phyloP scores from a whole-genome alignment of 2,888 invertebrate genomes.

The Xylota segnis region DNA sequence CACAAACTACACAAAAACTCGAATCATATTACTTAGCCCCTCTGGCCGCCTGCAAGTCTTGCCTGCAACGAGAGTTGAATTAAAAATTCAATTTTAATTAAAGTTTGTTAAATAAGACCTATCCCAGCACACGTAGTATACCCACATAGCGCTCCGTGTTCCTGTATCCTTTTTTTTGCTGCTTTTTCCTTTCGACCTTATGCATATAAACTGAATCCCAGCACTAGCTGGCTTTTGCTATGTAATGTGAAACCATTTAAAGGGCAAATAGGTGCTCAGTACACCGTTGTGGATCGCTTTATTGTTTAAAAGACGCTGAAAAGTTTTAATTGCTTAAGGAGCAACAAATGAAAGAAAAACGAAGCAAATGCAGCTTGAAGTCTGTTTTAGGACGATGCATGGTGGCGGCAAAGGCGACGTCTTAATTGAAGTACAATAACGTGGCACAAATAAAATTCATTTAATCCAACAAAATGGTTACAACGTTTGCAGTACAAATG shows the following conservation, averaged over 20 bases:
- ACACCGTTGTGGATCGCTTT: conserved; percentile 71
- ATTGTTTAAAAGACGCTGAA: conserved; percentile 62
- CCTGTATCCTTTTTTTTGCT: conserved; percentile 20
- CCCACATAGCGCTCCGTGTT: conserved; percentile 53
- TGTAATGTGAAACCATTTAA: conserved; percentile 72
- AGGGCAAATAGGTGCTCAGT: conserved; percentile 74
- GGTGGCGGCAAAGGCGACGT: conserved; percentile 43
- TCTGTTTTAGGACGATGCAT: conserved; percentile 1
- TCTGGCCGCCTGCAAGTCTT: conserved; percentile 32
- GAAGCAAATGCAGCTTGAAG: conserved; percentile 42
- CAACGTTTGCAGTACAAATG: conserved; percentile 12
- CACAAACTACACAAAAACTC: conserved; percentile 58
- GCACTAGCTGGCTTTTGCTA: conserved; percentile 54
- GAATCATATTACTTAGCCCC: conserved; percentile 62
- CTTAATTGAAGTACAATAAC: conserved; percentile 67
- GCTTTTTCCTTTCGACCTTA: conserved; percentile 47
- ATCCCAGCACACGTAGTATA: conserved; percentile 41
- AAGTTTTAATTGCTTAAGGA: conserved; percentile 73
- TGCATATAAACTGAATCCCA: conserved; percentile 37
- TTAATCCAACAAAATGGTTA: conserved; percentile 48
- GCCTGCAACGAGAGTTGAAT: conserved; percentile 62
- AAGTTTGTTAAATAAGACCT: conserved; percentile 74
- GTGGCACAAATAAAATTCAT: conserved; percentile 59
- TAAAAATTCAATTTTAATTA: conserved; percentile 77
- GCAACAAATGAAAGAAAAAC: conserved; percentile 15